Evolutionary conservation across 1,140 invertebrate species (phyloP).

Genomic region (Globodera rostochiensis): DNA sequence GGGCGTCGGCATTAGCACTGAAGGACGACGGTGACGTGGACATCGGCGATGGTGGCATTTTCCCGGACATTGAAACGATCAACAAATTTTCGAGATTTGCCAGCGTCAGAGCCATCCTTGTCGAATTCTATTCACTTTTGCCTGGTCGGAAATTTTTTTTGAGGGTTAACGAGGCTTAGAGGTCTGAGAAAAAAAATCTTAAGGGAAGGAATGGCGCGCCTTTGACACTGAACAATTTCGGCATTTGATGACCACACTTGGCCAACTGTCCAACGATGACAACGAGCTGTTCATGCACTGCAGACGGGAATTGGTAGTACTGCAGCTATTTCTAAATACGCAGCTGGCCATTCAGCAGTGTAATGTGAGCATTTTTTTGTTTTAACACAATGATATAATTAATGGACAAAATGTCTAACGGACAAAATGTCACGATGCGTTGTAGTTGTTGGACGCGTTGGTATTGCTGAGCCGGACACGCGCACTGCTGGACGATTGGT

Average conservation of each 20-base stretch:
- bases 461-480: not conserved
- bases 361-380: not conserved
- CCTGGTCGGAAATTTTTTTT: not conserved
- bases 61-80: not conserved
- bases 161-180: not conserved
- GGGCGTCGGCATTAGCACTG: not conserved
- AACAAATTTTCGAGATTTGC: not conserved
- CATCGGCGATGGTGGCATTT: not conserved
- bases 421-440: not conserved
- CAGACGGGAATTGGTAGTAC: not conserved
- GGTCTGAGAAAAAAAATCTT: not conserved
- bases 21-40: not conserved
- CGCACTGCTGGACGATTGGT: not conserved
- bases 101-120: not conserved
- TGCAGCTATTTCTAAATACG: not conserved
- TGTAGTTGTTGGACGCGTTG: not conserved
- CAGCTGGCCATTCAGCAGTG: not conserved
- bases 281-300: not conserved
- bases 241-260: not conserved
- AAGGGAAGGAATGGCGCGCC: not conserved
- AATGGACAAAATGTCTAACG: not conserved
- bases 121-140: not conserved
- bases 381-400: not conserved
- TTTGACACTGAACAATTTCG: not conserved
- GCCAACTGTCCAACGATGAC: not conserved